Evolutionary conservation across 1,140 invertebrate genomes (phyloP), one percentile per base, ranked within the genome.

Genomic region (Camponotus vicinus): DNA sequence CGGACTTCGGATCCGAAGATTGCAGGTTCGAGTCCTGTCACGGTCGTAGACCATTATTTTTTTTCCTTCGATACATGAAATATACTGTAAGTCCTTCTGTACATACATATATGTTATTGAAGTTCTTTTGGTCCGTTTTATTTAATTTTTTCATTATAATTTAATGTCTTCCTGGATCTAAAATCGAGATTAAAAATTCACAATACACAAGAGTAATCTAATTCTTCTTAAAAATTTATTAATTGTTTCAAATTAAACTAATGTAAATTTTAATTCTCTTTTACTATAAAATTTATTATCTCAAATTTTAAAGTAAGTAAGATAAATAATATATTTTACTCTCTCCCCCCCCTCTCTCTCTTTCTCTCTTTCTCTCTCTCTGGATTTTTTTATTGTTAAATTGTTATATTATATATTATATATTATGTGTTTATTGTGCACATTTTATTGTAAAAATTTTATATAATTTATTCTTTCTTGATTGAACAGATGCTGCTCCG

Each of bases 1-100:
- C 97, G 97, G 97, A 98, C 97, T 98, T 98, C 97, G 97, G 96
- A 98, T 98, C 97, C 97, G 97, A 97, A 97, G 97, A 98, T 97
- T 97, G 97, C 97, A 97, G 97, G 97, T 98, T 98, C 97, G 97
- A 97, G 96, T 98, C 97, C 97, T 97, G 97, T 97, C 97, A 97
- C 96, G 97, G 97, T 97, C 97, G 97, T 37, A 15, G n/a, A 9
- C 4, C 0, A 34, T 0, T 32, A 45, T 73, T 83, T 83, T 83
- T 61, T 75, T 82, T 55, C 3, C 6, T 45, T 2, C 7, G 15
- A 32, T 34, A 27, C 7, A 2, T 27, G 1, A 34, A n/a, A 34
- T 18, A 15, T 18, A 4, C 1, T 52, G 4, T 6, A 18, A 52
- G 15, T 52, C 1, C 1, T 18, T 52, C 4, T 52, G 5, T 18